Conservation (phyloP, 2,797 vertebrate genomes). For the Myotis findleyi region DNA sequence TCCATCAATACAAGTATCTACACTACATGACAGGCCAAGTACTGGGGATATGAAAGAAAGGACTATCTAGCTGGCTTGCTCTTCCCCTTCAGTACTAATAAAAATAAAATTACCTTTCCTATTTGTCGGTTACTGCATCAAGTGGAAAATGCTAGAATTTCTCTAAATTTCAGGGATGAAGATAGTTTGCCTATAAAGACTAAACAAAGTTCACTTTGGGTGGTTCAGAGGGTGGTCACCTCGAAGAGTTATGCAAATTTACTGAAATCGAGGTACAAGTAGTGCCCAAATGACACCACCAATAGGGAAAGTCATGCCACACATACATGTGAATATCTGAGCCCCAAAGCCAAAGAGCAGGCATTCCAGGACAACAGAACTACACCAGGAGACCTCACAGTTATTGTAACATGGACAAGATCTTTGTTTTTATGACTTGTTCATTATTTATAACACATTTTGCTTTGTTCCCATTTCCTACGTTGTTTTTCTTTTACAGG, state of each 20-base stretch:
- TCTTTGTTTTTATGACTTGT: constrained; percentile 24
- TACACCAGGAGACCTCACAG: neutral
- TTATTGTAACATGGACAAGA: neutral
- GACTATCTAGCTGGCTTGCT: constrained; percentile 10
- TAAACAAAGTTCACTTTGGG: constrained; percentile 25
- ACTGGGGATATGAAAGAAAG: neutral
- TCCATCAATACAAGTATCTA: constrained; percentile 29
- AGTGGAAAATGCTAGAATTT: constrained; percentile 33
- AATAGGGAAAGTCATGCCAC: neutral
- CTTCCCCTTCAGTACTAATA: neutral
- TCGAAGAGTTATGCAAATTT: neutral
- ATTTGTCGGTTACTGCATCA: constrained; percentile 4
- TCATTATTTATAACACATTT: neutral
- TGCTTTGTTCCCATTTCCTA: neutral
- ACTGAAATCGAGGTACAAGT: neutral
- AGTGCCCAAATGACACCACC: neutral
- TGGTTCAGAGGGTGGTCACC: neutral
- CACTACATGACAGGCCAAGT: neutral
- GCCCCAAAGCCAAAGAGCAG: neutral
- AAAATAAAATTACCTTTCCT: constrained; percentile 33
- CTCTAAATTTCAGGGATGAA: constrained; percentile 29
- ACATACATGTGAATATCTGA: neutral
- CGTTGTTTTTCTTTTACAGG: constrained; percentile 13
- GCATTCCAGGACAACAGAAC: neutral
- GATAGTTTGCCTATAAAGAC: neutral